These are phyloP conservation scores for Papilio polytes DNA, from an alignment of 1,140 invertebrate species.

Conservation along the genomic window DNA sequence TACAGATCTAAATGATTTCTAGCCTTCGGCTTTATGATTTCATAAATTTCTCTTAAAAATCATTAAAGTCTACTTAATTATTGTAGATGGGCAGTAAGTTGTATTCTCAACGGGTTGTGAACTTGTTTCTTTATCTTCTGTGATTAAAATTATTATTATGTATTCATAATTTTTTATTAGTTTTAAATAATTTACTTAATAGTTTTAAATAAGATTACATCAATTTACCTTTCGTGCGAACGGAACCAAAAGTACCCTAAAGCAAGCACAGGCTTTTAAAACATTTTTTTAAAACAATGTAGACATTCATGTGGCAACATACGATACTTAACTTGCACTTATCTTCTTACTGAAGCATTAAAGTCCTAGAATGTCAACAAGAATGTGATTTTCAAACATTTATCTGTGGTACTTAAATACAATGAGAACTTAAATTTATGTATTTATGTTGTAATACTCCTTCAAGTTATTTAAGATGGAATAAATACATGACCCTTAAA, in stretches of 20 bases:
- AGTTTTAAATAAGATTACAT: not conserved
- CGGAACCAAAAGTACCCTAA: no score
- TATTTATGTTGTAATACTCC: no score
- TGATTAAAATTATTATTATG: not conserved
- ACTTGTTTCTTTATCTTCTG: not conserved
- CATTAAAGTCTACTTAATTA: not conserved
- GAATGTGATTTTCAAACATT: no score
- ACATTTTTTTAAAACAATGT: no score
- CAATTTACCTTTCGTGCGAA: no score
- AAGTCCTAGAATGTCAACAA: no score
- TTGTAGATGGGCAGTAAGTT: not conserved
- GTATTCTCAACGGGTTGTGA: not conserved
- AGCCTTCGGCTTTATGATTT: not conserved
- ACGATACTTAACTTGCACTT: not conserved
- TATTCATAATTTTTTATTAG: not conserved
- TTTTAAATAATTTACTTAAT: not conserved
- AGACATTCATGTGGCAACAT: no score
- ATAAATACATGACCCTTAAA: not conserved
- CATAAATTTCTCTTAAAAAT: not conserved
- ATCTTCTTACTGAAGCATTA: not conserved
- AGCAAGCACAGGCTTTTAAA: not conserved
- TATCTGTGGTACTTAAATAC: no score
- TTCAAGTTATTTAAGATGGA: no score
- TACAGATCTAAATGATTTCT: not conserved
- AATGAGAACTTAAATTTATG: no score